Conservation (phyloP, 2,113 vertebrate genomes). For the Xenus cinereus region DNA sequence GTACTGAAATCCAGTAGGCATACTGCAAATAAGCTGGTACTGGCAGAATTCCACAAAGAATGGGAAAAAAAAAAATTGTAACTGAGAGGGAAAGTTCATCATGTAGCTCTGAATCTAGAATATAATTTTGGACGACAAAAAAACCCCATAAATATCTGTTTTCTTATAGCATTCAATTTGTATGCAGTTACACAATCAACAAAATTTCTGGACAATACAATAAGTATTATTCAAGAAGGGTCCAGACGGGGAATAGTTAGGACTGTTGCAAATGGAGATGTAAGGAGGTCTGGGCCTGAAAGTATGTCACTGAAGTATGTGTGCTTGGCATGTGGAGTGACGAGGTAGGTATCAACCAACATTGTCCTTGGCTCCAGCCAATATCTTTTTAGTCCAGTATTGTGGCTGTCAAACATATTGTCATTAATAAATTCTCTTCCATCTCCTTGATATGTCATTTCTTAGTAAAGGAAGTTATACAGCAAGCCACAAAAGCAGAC, state of each 20-base stretch:
- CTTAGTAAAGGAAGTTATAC: constrained; percentile 7
- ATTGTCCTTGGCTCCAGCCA: neutral
- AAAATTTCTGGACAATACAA: neutral
- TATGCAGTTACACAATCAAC: neutral
- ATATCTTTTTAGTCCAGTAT: neutral
- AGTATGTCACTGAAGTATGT: neutral
- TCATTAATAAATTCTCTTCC: neutral
- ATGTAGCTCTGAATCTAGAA: neutral
- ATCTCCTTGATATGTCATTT: constrained; percentile 14
- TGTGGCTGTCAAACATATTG: neutral
- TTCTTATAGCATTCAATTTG: neutral
- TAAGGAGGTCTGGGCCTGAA: neutral
- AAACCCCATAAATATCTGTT: neutral
- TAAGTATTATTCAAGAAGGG: neutral
- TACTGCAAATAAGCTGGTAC: neutral
- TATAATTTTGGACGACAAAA: neutral
- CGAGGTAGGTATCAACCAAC: neutral
- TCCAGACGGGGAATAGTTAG: neutral
- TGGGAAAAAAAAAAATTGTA: neutral
- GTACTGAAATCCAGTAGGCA: neutral
- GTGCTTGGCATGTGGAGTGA: neutral
- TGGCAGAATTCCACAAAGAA: neutral
- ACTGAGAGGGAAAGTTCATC: neutral
- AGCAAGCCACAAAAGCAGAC: neutral
- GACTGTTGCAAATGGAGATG: neutral